These are phyloP conservation scores for Theristicus caerulescens DNA, from an alignment of 2,113 vertebrate genomes.

Conservation along the genomic window DNA sequence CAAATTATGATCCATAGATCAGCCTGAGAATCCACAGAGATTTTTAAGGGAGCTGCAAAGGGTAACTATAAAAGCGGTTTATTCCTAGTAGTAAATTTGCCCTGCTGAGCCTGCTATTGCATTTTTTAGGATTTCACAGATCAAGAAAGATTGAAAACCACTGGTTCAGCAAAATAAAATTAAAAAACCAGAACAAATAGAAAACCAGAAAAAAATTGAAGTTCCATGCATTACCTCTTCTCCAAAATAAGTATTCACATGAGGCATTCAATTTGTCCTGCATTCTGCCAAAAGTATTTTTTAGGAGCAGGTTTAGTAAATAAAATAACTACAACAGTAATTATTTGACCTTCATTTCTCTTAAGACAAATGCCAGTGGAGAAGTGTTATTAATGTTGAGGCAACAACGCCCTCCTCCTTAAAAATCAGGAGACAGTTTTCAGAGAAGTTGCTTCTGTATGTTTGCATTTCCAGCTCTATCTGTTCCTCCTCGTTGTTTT, in stretches of 20 bases:
- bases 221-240: background rate
- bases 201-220: background rate
- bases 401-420: background rate
- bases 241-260: background rate
- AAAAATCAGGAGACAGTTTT: background rate
- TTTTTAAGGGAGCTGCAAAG: background rate
- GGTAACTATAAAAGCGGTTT: background rate
- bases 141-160: background rate
- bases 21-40: background rate
- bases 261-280: background rate
- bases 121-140: background rate
- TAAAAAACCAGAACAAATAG: background rate
- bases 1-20: background rate
- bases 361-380: background rate
- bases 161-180: background rate
- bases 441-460: background rate
- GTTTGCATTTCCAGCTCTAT: background rate
- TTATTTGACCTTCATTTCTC: background rate
- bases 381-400: background rate
- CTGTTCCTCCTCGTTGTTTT: background rate
- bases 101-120: background rate
- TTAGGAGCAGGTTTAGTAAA: background rate
- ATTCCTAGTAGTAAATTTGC: background rate
- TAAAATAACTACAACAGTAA: background rate
- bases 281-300: background rate